These are phyloP conservation scores for Lepidothrix coronata DNA, from an alignment of 2,113 vertebrate genomes.

Conservation along the genomic window DNA sequence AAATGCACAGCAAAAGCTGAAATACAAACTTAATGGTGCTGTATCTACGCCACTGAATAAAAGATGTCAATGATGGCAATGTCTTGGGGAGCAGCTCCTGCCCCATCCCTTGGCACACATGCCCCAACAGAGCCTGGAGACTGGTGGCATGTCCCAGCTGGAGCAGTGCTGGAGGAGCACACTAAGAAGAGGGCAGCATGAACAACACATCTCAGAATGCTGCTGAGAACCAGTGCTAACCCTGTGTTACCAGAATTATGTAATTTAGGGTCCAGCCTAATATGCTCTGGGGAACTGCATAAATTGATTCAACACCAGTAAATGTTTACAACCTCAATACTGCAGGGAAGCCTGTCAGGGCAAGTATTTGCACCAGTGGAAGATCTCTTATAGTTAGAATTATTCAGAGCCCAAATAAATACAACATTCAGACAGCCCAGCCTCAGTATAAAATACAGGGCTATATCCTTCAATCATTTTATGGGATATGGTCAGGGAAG, in stretches of 20 bases:
- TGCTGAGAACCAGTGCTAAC: not conserved
- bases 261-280: not conserved
- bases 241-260: not conserved
- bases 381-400: not conserved
- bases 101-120: not conserved
- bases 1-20: not conserved
- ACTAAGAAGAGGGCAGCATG: not conserved
- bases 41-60: not conserved
- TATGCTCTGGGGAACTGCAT: not conserved
- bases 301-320: not conserved
- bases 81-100: not conserved
- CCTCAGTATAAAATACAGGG: not conserved
- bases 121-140: not conserved
- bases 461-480: not conserved
- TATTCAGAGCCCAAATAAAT: not conserved
- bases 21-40: not conserved
- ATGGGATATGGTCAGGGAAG: not conserved
- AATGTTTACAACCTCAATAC: not conserved
- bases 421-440: not conserved
- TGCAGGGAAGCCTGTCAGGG: not conserved
- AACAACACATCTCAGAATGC: not conserved
- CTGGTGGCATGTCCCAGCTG: not conserved
- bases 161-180: not conserved
- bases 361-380: not conserved
- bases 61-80: not conserved